Base-by-base conservation (phyloP, 1,140 invertebrate genomes). In the Diabrotica virgifera region DNA sequence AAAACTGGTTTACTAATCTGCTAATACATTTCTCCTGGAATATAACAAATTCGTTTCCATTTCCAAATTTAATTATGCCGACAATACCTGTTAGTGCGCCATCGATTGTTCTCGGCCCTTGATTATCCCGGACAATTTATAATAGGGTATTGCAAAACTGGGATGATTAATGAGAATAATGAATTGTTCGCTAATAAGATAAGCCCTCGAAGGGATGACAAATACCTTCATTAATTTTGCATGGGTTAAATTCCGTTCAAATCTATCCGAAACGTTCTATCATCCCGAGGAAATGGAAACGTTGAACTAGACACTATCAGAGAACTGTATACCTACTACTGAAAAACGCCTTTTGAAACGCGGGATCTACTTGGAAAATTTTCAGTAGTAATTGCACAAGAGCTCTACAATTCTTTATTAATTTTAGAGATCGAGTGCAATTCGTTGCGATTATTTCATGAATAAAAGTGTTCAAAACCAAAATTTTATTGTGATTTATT, bases 131-230 rank as follows among this genome's bases (percentile, higher is more conserved):
- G 51, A 11, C 60, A 54, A 62, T 62, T 62, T 62, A 62, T 46
- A 54, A 62, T 52, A 52, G 60, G 52, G 52, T 36, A 53, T 62
- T 38, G 51, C 52, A 53, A 62, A 62, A 62, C 53, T 53, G 60
- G 60, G 35, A 55, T 62, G 60, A 62, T 62, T 62, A 62, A 62
- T 62, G 60, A 11, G 60, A 62, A 62, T 62, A 62, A 62, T 62
- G 60, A 62, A 62, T 62, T 53, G 60, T 54, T 62, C 52, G 60
- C 60, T 62, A 62, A 62, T 62, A 62, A 62, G 60, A 62, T 62
- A 54, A 62, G 52, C 60, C 60, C 60, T 62, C 60, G 60, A 38
- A 55, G 51, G 60, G 60, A 62, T 62, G 38, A 62, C 60, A 62
- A 55, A 62, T 62, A 62, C 60, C 52, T 55, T 55, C 53, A 62